A percentile compares a stretch with the other conserved stretches of the same genome.
phyloP scores from a whole-genome alignment of 1,140 invertebrate species.

The Meloidogyne hapla region DNA sequence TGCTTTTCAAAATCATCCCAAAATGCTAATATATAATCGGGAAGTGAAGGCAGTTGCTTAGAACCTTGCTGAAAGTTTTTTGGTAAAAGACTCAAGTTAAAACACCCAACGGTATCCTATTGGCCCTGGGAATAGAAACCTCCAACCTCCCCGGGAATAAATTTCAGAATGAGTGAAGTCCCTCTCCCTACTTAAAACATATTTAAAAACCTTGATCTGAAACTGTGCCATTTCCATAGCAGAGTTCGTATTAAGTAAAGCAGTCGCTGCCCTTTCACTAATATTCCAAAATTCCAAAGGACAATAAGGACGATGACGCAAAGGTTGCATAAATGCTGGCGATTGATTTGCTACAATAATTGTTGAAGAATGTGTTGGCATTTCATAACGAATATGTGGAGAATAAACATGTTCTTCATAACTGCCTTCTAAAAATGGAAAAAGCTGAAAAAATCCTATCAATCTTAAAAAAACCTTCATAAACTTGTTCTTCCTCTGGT shows the following conservation, averaged over 20 bases:
- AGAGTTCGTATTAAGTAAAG: not conserved
- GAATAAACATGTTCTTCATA: not conserved
- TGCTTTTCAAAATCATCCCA: constrained; percentile 1
- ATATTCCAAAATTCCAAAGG: not conserved
- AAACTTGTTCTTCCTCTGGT: not conserved
- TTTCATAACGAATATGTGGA: not conserved
- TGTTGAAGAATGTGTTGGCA: not conserved
- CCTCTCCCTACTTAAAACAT: too few species aligned
- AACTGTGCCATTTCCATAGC: constrained; percentile 1
- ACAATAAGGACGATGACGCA: not conserved
- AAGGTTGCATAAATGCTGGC: not conserved
- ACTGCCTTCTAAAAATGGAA: not conserved
- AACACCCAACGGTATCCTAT: too few species aligned
- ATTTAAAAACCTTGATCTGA: not conserved
- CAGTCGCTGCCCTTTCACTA: not conserved
- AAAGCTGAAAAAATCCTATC: too few species aligned
- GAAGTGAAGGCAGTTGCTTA: not conserved
- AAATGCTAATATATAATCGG: not conserved
- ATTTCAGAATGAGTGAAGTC: too few species aligned
- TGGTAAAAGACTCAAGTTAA: too few species aligned
- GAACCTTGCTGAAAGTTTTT: not conserved
- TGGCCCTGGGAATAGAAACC: too few species aligned
- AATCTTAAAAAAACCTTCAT: not conserved
- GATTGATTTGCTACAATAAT: constrained; percentile 1
- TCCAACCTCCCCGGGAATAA: too few species aligned